Base-by-base conservation (phyloP, 2,797 vertebrate species). In the Dipus sagitta region DNA sequence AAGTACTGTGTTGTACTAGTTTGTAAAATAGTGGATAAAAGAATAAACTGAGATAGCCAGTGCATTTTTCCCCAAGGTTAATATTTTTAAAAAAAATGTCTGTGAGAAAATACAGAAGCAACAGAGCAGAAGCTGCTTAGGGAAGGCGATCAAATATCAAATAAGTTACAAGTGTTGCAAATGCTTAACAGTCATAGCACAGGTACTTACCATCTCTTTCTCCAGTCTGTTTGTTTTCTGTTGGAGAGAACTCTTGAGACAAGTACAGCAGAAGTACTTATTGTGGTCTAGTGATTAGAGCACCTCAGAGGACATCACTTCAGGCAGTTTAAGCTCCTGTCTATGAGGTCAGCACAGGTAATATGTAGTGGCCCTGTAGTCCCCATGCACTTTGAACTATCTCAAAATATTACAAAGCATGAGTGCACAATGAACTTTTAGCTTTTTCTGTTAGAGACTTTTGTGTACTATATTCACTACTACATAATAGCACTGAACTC, bases 41-140 rank as follows among this genome's bases (percentile, higher is more conserved):
- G 38, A 7, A 6, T 26, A 67, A 77, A 62, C 18, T 3, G 9
- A 79, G 2, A 72, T 24, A 68, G 2, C 1, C 21, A 62, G 47
- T 83, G 38, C 42, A 24, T 75, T 95, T 83, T 82, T 12, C 42
- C 78, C 67, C 74, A 32, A 84, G 82, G 5, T 30, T 64, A 2
- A 82, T 34, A n/a, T 71, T 93, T 30, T 23, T 65, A 30, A 87
- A 90, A 78, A 26, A 91, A 86, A 71, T 38, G 47, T 34, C 4
- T 52, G 11, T 32, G 38, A 34, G 18, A 80, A 52, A 34, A 58
- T 13, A 85, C 14, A 80, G 76, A 72, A 74, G 26, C 74, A 81
- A 21, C n/a, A 78, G 42, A 58, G 13, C 3, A n/a, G 4, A 54
- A 1, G 32, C 6, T 10, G 32, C 10, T 17, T 47, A 68, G 3